Evolutionary conservation across 2,113 vertebrate genomes (phyloP), one percentile per base, ranked within the genome.

Genomic region (Rattus rattus): DNA sequence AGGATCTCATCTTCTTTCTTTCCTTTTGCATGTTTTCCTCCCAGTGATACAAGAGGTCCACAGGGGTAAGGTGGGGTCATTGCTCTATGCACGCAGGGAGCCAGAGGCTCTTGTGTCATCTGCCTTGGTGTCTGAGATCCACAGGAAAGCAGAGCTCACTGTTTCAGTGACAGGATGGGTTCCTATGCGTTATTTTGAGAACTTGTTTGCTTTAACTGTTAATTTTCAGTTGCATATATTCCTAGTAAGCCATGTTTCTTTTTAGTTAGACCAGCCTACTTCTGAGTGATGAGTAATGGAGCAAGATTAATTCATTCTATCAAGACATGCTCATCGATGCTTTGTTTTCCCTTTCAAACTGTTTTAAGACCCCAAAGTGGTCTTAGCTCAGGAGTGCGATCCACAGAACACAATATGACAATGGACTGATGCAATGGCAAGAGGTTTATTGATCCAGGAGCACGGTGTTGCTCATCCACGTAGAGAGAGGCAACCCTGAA

Each of bases 131-230:
- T 89, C 47, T 67, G 86, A 88, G n/a, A 93, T 65, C 22, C 56
- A 39, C 77, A 90, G 33, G 84, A 2, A 73, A 83, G 36, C 70
- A 90, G 19, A 72, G 59, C 10, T 76, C 61, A 49, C 63, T 72
- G 22, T 59, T 91, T 84, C 16, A 73, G n/a, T 16, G 30, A 80
- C 4, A 76, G 16, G n/a, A n/a, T 43, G 59, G 43, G 9, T 56
- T 80, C 59, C 86, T 79, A 77, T n/a, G 10, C 47, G 43, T 67
- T 73, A 63, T 70, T 93, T 75, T 95, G 47, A 94, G 47, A 87
- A 72, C 19, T 13, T 52, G 2, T 3, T 17, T 85, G 9, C 72
- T 63, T 49, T 87, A 56, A 16, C 52, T 26, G 24, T 91, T 81
- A 67, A 65, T 72, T 89, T 43, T 30, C 8, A 63, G 56, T 54